These are phyloP conservation scores for Eledone cirrhosa DNA, from an alignment of 2,888 invertebrate genomes.

Conservation along the genomic window DNA sequence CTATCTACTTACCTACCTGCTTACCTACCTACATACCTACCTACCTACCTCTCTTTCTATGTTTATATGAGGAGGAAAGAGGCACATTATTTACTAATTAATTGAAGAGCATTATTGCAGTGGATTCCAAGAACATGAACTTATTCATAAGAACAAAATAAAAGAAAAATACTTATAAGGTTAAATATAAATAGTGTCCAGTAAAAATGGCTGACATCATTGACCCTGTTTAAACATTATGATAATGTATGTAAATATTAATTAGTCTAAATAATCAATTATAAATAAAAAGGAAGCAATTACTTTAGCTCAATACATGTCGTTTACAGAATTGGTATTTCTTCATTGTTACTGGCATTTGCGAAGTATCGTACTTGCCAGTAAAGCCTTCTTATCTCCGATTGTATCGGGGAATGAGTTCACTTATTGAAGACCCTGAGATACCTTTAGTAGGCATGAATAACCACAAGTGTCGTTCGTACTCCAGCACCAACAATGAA, in stretches of 20 bases:
- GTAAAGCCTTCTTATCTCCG: neutral
- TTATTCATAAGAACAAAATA: too few species aligned
- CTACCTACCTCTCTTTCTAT: neutral
- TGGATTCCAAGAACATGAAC: too few species aligned
- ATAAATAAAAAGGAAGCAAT: too few species aligned
- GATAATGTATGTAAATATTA: too few species aligned
- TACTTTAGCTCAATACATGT: too few species aligned
- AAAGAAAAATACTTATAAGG: too few species aligned
- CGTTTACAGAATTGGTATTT: too few species aligned
- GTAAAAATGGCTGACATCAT: too few species aligned
- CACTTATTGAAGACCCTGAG: slow-evolving; percentile 60
- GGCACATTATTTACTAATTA: too few species aligned
- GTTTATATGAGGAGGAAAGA: neutral
- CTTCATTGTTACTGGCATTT: neutral
- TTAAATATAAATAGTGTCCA: neutral
- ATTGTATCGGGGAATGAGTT: slow-evolving; percentile 49
- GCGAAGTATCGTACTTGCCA: neutral
- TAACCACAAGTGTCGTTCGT: slow-evolving; percentile 47
- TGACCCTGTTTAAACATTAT: too few species aligned
- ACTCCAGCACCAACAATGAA: slow-evolving; percentile 43
- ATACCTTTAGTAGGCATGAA: slow-evolving; percentile 63
- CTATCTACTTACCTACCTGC: neutral
- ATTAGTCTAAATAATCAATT: too few species aligned
- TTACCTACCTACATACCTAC: neutral
- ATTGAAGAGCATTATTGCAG: too few species aligned